Percentiles rank a stretch among this genome's conserved stretches.
Evolutionary conservation across 2,888 invertebrate species (phyloP).

Genomic region (Mantis religiosa): DNA sequence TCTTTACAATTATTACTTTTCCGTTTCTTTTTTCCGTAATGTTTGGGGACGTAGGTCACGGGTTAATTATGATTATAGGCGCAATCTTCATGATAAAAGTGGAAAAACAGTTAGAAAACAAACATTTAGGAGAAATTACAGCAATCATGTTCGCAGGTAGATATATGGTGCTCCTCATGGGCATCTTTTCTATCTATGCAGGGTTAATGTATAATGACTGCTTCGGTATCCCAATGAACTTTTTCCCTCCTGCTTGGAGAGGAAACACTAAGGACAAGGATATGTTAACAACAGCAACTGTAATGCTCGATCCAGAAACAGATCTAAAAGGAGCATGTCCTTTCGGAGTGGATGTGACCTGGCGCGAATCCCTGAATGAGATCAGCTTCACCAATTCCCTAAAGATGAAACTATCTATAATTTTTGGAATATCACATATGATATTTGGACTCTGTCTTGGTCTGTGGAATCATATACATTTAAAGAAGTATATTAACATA

Average conservation of each 20-base stretch:
- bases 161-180: conserved; percentile 56
- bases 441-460: conserved; percentile 65
- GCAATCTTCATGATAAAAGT: not conserved
- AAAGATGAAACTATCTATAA: conserved; percentile 72
- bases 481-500: conserved; percentile 41
- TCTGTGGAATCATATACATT: conserved; percentile 27
- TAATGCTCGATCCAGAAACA: conserved; percentile 33
- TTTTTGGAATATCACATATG: conserved; percentile 71
- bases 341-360: conserved; percentile 55
- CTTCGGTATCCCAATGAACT: conserved; percentile 53
- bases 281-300: not conserved
- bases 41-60: conserved; percentile 75
- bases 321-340: conserved; percentile 45
- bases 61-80: conserved; percentile 52
- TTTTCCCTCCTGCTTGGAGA: conserved; percentile 51
- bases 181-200: too few species aligned
- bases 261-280: not conserved
- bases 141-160: conserved; percentile 53
- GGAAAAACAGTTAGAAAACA: conserved; percentile 30
- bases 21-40: conserved; percentile 75
- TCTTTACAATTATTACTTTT: conserved; percentile 70
- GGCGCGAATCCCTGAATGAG: conserved; percentile 49
- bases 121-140: conserved; percentile 44
- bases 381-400: conserved; percentile 69
- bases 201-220: conserved; percentile 56